A percentile compares a stretch with the other conserved stretches of the same genome.
Conservation (phyloP, 2,888 invertebrate species). For the Acanthococcus lagerstroemiae region DNA sequence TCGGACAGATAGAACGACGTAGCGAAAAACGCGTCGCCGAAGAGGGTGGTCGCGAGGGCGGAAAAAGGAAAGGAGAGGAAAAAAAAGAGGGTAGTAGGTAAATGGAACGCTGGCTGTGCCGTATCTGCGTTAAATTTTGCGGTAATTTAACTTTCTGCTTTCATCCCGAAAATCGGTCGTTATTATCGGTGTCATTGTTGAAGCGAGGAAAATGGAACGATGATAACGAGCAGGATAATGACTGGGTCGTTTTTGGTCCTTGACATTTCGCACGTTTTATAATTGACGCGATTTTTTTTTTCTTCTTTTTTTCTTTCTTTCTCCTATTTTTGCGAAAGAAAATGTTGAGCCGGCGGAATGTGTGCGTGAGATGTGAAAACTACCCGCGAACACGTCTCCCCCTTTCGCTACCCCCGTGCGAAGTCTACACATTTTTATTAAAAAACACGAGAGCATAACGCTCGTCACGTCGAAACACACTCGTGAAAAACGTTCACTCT, state of each 20-base stretch:
- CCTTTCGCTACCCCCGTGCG: too few relatives aligned
- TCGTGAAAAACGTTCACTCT: too few relatives aligned
- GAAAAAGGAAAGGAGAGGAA: neutral
- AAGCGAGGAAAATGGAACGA: neutral
- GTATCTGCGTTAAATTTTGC: neutral
- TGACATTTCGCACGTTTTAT: neutral
- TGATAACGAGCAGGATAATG: neutral
- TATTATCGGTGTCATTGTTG: neutral
- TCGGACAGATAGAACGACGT: too few relatives aligned
- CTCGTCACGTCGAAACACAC: too few relatives aligned
- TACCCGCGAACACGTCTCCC: too few relatives aligned
- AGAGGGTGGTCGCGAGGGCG: too few relatives aligned
- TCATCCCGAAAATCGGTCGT: neutral
- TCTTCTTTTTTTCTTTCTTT: neutral
- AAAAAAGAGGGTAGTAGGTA: neutral
- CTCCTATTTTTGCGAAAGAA: too few relatives aligned
- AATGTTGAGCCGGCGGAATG: too few relatives aligned
- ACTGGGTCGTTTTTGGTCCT: neutral
- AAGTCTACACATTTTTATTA: too few relatives aligned
- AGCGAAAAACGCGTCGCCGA: too few relatives aligned
- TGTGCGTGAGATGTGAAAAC: too few relatives aligned
- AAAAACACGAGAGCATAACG: too few relatives aligned
- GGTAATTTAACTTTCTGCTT: neutral
- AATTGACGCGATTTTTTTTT: neutral
- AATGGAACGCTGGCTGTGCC: neutral